Evolutionary conservation across 2,113 vertebrate genomes (phyloP).

Genomic region (Notarius quadriscutis): DNA sequence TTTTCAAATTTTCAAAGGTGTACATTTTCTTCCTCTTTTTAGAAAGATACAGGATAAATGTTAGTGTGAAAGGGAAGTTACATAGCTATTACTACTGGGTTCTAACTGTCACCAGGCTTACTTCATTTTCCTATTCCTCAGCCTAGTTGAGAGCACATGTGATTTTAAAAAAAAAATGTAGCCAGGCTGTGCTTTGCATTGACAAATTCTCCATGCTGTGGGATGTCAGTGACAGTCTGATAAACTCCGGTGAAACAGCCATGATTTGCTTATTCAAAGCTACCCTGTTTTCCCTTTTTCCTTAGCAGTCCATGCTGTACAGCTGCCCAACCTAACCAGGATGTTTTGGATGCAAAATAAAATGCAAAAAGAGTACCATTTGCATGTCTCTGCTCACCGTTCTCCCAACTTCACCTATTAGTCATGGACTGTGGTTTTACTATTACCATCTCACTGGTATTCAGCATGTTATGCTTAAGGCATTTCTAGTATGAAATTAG

Average conservation of each 20-base stretch:
- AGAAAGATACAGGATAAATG: constrained; percentile 6
- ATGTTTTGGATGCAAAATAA: constrained; percentile 72
- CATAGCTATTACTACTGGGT: constrained; percentile 4
- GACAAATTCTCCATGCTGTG: constrained; percentile 38
- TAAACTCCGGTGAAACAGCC: constrained; percentile 53
- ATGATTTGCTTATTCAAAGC: constrained; percentile 77
- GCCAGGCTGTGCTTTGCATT: constrained; percentile 69
- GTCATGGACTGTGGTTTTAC: constrained; percentile 28
- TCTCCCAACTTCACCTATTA: constrained; percentile 27
- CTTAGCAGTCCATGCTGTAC: constrained; percentile 32
- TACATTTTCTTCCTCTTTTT: constrained; percentile 38
- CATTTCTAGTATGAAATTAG: neutral
- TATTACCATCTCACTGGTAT: constrained; percentile 4
- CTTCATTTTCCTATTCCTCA: constrained; percentile 69
- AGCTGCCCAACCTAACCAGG: constrained; percentile 54
- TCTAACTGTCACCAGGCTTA: constrained; percentile 64
- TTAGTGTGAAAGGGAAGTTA: constrained; percentile 66
- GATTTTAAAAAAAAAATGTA: constrained; percentile 57
- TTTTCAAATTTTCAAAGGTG: neutral
- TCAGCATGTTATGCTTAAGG: neutral
- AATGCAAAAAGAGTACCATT: constrained; percentile 72
- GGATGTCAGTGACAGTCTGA: constrained; percentile 48
- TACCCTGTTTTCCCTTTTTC: constrained; percentile 53
- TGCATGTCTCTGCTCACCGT: constrained; percentile 65
- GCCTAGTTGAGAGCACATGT: constrained; percentile 38